These are phyloP conservation scores for Hemibagrus wyckioides DNA, from an alignment of 2,113 vertebrate genomes.

Conservation along the genomic window DNA sequence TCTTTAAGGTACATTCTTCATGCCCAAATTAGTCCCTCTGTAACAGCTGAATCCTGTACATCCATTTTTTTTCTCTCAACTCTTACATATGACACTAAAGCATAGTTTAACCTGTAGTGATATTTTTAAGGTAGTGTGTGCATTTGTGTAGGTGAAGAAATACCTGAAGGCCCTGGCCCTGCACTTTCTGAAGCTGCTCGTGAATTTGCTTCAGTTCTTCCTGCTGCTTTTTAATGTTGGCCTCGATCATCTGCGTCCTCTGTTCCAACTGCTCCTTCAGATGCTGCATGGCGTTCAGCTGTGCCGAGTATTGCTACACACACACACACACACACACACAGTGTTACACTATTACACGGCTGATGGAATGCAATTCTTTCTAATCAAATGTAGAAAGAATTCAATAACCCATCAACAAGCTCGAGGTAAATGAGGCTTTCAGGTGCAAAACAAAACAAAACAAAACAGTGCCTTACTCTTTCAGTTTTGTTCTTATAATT, in stretches of 20 bases:
- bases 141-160: background rate
- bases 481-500: background rate
- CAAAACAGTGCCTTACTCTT: background rate
- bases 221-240: slow-evolving; percentile 94
- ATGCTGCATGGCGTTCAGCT: slow-evolving; percentile 93
- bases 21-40: background rate
- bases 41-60: background rate
- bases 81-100: background rate
- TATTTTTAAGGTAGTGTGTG: background rate
- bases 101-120: background rate
- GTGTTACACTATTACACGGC: background rate
- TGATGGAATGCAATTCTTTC: background rate
- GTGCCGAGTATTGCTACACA: slow-evolving; percentile 87
- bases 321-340: slow-evolving; percentile 58
- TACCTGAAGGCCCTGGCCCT: slow-evolving; percentile 88
- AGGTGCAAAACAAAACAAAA: background rate
- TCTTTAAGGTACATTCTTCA: background rate
- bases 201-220: slow-evolving; percentile 93
- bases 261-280: slow-evolving; percentile 95
- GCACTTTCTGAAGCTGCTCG: slow-evolving; percentile 93
- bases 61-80: background rate
- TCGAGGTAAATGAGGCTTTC: background rate
- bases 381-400: background rate
- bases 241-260: slow-evolving; percentile 90
- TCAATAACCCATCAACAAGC: background rate